phyloP scores from a whole-genome alignment of 1,140 invertebrate genomes.

The Plectrocnemia conspersa region DNA sequence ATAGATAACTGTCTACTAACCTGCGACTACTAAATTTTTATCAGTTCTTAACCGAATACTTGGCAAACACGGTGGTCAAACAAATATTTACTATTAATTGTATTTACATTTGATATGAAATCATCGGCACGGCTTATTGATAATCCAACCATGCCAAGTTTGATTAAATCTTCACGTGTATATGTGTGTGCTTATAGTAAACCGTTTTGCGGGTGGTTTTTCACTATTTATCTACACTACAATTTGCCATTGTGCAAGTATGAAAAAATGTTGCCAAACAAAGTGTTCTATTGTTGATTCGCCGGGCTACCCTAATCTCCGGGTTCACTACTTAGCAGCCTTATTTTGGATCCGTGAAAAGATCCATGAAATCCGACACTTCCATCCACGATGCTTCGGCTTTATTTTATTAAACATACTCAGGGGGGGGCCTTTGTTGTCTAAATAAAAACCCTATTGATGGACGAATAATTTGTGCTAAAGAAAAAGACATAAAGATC shows the following conservation, averaged over 20 bases:
- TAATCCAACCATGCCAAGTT: too few relatives aligned
- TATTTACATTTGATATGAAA: too few relatives aligned
- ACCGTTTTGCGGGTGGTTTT: conserved; percentile 6
- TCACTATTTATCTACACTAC: conserved; percentile 1
- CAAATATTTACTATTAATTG: too few relatives aligned
- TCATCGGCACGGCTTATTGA: too few relatives aligned
- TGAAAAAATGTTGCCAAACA: conserved; percentile 24
- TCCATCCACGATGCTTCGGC: conserved; percentile 7
- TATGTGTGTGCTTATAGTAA: too few relatives aligned
- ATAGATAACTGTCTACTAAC: too few relatives aligned
- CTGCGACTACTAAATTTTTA: too few relatives aligned
- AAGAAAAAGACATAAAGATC: too few relatives aligned
- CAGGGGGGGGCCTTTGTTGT: conserved; percentile 18
- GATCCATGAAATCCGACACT: conserved; percentile 23
- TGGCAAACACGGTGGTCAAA: too few relatives aligned
- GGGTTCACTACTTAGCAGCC: conserved; percentile 17
- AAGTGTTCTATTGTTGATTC: conserved; percentile 9
- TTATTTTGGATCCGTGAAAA: conserved; percentile 15
- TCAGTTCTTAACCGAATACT: too few relatives aligned
- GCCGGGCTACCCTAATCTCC: conserved; percentile 14
- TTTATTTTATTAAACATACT: conserved; percentile 26
- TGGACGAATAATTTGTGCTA: conserved; percentile 6
- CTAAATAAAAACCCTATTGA: conserved; percentile 19
- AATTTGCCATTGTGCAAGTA: conserved; percentile 12
- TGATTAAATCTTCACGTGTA: too few relatives aligned